phyloP scores from a whole-genome alignment of 1,140 invertebrate genomes.

The Apis cerana region DNA sequence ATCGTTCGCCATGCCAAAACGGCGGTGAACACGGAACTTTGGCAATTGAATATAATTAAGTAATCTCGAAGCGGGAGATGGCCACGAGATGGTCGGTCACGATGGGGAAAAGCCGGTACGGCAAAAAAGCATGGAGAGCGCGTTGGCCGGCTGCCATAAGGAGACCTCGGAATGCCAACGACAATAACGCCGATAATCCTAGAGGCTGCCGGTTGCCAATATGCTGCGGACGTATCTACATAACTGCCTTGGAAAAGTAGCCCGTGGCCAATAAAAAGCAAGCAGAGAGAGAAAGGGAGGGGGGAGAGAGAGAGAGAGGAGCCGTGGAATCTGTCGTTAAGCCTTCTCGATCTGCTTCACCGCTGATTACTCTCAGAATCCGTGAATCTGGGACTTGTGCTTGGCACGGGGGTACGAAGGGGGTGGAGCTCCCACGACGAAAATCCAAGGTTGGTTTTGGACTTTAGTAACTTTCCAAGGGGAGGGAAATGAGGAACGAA shows the following conservation, averaged over 20 bases:
- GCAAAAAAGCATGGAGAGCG: conserved; percentile 61
- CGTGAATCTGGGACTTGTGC: conserved; percentile 41
- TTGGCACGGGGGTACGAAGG: conserved; percentile 32
- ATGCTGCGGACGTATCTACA: conserved; percentile 76
- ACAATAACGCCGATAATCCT: conserved; percentile 76
- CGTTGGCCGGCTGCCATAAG: conserved; percentile 77
- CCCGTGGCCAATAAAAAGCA: conserved; percentile 75
- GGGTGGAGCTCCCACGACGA: conserved; percentile 4
- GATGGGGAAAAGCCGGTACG: conserved; percentile 42
- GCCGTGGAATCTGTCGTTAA: conserved; percentile 61
- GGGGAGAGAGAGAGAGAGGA: too few species aligned
- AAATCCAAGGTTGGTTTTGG: background rate
- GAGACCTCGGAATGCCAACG: conserved; percentile 72
- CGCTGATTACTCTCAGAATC: conserved; percentile 24
- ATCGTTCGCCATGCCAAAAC: conserved; percentile 32
- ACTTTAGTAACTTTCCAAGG: too few species aligned
- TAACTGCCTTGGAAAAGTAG: conserved; percentile 76
- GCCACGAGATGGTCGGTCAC: conserved; percentile 50
- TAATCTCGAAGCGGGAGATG: conserved; percentile 59
- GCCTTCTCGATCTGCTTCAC: conserved; percentile 51
- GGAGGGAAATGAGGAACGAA: too few species aligned
- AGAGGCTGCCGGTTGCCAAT: conserved; percentile 73
- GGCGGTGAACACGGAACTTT: conserved; percentile 68
- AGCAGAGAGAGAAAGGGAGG: conserved; percentile 42
- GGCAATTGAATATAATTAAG: conserved; percentile 80